A percentile compares a stretch with the other conserved stretches of the same genome.
phyloP scores from a whole-genome alignment of 2,113 vertebrate species.

The Micronycteris hirsuta region DNA sequence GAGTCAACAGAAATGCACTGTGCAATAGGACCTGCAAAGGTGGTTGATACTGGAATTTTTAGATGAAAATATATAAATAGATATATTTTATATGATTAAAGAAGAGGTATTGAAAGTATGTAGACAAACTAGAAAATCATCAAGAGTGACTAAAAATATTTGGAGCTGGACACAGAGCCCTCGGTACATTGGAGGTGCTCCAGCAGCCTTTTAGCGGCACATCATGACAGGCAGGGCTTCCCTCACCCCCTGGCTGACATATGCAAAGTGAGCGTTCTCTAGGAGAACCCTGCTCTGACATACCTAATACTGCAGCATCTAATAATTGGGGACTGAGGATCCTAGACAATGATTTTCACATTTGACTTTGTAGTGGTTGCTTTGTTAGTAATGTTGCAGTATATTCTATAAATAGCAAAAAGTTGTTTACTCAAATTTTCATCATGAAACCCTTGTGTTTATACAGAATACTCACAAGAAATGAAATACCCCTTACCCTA shows the following conservation, averaged over 20 bases:
- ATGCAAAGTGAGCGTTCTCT: conserved; percentile 14
- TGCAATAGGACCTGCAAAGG: background rate
- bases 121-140: background rate
- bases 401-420: background rate
- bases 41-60: background rate
- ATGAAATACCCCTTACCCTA: background rate
- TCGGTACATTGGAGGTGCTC: background rate
- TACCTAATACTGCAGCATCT: conserved; percentile 45
- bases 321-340: background rate
- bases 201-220: background rate
- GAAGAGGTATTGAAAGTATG: background rate
- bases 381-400: background rate
- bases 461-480: background rate
- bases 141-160: background rate
- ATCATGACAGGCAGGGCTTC: background rate
- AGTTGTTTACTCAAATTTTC: background rate
- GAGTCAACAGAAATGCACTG: background rate
- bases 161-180: background rate
- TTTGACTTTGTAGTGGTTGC: background rate
- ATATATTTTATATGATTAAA: background rate
- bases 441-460: conserved; percentile 14
- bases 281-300: background rate
- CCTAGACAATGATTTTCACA: background rate
- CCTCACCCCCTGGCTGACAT: background rate
- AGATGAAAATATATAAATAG: background rate